Conservation (phyloP, 2,888 invertebrate species). For the Thecophora atra region DNA sequence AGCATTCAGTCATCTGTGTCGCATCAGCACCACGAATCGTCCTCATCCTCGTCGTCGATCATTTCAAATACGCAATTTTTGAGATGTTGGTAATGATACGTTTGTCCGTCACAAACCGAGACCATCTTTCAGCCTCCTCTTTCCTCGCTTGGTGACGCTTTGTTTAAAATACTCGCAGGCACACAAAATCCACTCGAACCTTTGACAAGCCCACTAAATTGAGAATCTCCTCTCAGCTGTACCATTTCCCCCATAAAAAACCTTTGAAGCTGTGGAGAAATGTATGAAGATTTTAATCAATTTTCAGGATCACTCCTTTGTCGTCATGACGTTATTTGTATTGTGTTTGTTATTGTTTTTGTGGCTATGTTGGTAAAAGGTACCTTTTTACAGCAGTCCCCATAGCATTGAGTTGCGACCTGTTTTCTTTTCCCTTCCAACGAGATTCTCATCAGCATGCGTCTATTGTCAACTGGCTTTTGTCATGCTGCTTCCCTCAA, state of each 20-base stretch:
- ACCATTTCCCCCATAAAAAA: neutral
- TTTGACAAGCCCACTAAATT: constrained; percentile 48
- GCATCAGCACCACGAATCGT: neutral
- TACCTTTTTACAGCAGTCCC: neutral
- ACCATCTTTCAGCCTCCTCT: constrained; percentile 2
- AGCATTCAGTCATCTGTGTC: neutral
- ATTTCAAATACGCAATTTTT: constrained; percentile 27
- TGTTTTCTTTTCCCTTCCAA: constrained; percentile 9
- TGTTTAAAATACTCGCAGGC: neutral
- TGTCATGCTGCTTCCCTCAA: constrained; percentile 30
- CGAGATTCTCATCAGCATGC: constrained; percentile 51
- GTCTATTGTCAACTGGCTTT: constrained; percentile 47
- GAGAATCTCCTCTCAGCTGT: constrained; percentile 16
- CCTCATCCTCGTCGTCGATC: constrained; percentile 8
- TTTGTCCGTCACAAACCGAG: constrained; percentile 12
- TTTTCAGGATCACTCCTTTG: constrained; percentile 50
- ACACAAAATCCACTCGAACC: constrained; percentile 42
- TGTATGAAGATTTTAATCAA: constrained; percentile 48
- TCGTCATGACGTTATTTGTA: constrained; percentile 27
- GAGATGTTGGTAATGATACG: constrained; percentile 28
- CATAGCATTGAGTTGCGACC: neutral
- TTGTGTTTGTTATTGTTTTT: constrained; percentile 4
- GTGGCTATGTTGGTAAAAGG: neutral
- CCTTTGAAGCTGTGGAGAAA: constrained; percentile 9
- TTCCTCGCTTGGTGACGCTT: neutral